Evolutionary conservation across 2,888 invertebrate genomes (phyloP), one percentile per base, ranked within the genome.

Genomic region (Apamea crenata): DNA sequence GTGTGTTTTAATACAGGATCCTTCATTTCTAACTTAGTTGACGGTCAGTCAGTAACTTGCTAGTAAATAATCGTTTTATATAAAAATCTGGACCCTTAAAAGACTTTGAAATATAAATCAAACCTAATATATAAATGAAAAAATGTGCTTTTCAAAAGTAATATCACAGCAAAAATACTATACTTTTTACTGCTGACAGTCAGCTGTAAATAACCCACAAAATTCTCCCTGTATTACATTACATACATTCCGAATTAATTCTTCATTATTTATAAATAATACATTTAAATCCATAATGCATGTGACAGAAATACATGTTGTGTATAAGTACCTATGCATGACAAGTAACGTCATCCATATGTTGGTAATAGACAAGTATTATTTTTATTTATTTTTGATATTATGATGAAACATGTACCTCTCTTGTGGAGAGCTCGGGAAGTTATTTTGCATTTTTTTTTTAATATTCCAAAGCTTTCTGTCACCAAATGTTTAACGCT

Each of bases 361-460:
- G 87, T 90, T 88, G 88, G 40, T 88, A 85, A 77, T 90, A 82
- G 86, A 88, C 87, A 84, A 85, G 87, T 91, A 89, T 91, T 89
- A 89, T 91, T 91, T 90, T 87, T 90, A 91, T 91, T 91, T 93
- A 89, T 92, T 91, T 89, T 91, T 21, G 89, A 89, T 91, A 91
- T 91, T 91, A 84, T 85, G 89, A 91, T 94, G 91, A 92, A 89
- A 93, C 89, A 91, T 92, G 88, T 94, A 93, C 92, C 96, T 97
- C 96, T 96, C 96, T 95, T 94, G 97, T 97, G 97, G 96, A 96
- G 96, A 96, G 96, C 97, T 97, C 96, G 94, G 96, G 96, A 97
- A 97, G 97, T 92, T 93, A 91, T 91, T 91, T 92, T 91, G 90
- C 90, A 92, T 84, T 92, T 92, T 92, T 80, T 93, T 92, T 88